Evolutionary conservation across 2,888 invertebrate genomes (phyloP).

Genomic region (Drosophila putrida): DNA sequence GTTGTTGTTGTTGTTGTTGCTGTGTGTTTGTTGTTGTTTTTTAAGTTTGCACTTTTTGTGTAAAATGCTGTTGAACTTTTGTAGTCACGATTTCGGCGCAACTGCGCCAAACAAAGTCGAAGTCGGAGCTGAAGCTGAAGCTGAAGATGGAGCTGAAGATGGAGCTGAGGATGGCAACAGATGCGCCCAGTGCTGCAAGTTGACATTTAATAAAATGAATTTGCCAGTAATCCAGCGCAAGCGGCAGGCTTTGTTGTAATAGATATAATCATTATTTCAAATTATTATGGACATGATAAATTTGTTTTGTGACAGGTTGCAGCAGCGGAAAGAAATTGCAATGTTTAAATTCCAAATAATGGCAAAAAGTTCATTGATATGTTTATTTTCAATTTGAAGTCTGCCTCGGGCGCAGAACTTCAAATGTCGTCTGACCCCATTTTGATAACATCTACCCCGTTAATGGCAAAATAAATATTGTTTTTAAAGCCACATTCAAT

Average conservation of each 20-base stretch:
- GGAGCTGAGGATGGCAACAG: slow-evolving; percentile 47
- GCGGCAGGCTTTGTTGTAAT: slow-evolving; percentile 58
- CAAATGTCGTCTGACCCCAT: slow-evolving; percentile 58
- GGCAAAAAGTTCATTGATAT: slow-evolving; percentile 52
- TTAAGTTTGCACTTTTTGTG: slow-evolving; percentile 72
- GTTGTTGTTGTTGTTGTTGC: slow-evolving; percentile 20
- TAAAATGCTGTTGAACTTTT: slow-evolving; percentile 83
- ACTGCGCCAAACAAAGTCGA: slow-evolving; percentile 18
- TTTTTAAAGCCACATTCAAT: slow-evolving; percentile 38
- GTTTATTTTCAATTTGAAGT: slow-evolving; percentile 48
- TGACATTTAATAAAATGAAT: slow-evolving; percentile 79
- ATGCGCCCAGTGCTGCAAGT: slow-evolving; percentile 61
- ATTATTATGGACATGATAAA: slow-evolving; percentile 74
- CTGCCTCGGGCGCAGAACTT: slow-evolving; percentile 26
- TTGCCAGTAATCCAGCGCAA: slow-evolving; percentile 28
- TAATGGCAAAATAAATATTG: slow-evolving; percentile 50
- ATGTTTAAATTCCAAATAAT: slow-evolving; percentile 1
- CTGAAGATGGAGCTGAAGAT: slow-evolving; percentile 13
- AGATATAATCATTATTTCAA: slow-evolving; percentile 71
- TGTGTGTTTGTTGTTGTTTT: slow-evolving; percentile 40
- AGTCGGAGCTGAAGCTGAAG: slow-evolving; percentile 7
- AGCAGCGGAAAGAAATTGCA: slow-evolving; percentile 26
- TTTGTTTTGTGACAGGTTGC: slow-evolving; percentile 75
- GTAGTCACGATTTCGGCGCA: slow-evolving; percentile 77
- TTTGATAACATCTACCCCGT: slow-evolving; percentile 16